phyloP scores from a whole-genome alignment of 2,797 vertebrate species.

The Cynopterus sphinx region DNA sequence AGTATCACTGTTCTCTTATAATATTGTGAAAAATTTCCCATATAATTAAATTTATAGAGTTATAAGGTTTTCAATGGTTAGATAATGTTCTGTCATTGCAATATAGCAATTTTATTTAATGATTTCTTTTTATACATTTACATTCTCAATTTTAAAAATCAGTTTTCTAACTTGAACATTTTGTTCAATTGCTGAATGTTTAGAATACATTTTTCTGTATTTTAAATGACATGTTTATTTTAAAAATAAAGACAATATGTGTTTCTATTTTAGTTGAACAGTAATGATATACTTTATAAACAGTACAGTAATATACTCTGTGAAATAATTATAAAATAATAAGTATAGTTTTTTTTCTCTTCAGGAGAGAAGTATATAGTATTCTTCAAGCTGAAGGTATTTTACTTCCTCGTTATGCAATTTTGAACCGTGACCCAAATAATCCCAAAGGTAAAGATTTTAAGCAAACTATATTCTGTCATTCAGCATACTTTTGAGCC shows the following conservation, averaged over 20 bases:
- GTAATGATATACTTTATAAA: background rate
- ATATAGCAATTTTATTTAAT: background rate
- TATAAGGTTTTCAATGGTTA: constrained; percentile 22
- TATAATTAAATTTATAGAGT: constrained; percentile 10
- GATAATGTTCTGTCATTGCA: background rate
- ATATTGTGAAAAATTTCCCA: background rate
- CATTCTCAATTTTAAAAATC: constrained; percentile 35
- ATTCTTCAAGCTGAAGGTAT: constrained; percentile 93
- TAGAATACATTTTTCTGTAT: background rate
- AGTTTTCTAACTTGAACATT: background rate
- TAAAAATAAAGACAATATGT: background rate
- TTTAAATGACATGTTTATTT: constrained; percentile 46
- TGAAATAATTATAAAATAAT: background rate
- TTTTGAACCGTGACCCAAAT: constrained; percentile 93
- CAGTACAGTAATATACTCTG: background rate
- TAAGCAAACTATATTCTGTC: background rate
- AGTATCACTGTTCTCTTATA: background rate
- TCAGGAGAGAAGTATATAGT: constrained; percentile 92
- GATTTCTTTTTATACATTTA: constrained; percentile 16
- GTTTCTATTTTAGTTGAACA: background rate
- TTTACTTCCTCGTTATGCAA: constrained; percentile 92
- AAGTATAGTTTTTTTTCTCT: constrained; percentile 61
- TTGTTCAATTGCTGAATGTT: constrained; percentile 17
- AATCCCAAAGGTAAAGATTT: constrained; percentile 89
- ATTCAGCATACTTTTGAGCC: background rate